phyloP scores from a whole-genome alignment of 2,797 vertebrate species.

The Melanotaenia pygmaea region DNA sequence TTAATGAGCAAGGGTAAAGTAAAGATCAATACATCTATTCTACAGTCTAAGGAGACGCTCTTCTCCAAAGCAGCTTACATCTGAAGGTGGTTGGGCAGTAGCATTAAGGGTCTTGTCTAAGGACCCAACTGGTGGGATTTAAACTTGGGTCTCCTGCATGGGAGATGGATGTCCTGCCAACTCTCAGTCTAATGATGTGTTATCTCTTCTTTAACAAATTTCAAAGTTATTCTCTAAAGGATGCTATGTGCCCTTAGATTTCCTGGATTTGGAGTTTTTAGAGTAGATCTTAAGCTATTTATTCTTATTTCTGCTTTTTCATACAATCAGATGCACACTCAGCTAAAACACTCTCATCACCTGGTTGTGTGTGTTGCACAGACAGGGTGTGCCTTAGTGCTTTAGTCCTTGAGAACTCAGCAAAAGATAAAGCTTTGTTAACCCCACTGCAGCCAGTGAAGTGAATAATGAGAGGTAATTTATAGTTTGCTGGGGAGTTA shows the following conservation, averaged over 20 bases:
- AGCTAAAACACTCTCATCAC: constrained; percentile 21
- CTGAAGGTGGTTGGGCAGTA: no score
- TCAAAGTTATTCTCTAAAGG: neutral
- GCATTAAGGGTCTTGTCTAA: no score
- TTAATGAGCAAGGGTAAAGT: no score
- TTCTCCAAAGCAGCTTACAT: no score
- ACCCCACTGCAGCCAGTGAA: constrained; percentile 55
- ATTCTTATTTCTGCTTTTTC: constrained; percentile 1
- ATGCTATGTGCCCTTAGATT: neutral
- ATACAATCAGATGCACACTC: constrained; percentile 1
- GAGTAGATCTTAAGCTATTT: neutral
- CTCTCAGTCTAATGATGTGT: neutral
- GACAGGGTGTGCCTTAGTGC: constrained; percentile 17
- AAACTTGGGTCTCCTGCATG: no score
- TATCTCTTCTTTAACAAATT: neutral
- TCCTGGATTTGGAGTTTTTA: neutral
- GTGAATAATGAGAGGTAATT: constrained; percentile 71
- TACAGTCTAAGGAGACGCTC: no score
- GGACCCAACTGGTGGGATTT: no score
- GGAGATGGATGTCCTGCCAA: no score
- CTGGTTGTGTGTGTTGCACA: constrained; percentile 23
- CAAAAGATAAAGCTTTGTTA: constrained; percentile 72
- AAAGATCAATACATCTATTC: neutral
- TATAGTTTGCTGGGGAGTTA: constrained; percentile 53
- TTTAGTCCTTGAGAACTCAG: constrained; percentile 64